Percentiles rank a stretch among this genome's conserved stretches.
phyloP scores from a whole-genome alignment of 2,888 invertebrate species.

The Tyria jacobaeae region DNA sequence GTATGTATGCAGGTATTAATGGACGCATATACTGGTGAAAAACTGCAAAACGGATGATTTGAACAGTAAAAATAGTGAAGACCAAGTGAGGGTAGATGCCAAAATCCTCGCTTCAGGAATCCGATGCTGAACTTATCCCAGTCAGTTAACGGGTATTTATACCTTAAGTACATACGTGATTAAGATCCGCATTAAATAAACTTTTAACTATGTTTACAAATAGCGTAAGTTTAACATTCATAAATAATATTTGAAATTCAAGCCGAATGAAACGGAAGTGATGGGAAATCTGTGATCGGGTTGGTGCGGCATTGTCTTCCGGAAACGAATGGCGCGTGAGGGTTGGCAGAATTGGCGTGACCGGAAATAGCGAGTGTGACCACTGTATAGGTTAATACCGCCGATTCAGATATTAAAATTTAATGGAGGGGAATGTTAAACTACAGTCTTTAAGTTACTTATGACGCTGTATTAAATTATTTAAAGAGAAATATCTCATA shows the following conservation, averaged over 20 bases:
- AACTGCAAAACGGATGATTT: too few relatives aligned
- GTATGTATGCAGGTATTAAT: too few relatives aligned
- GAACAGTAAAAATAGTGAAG: too few relatives aligned
- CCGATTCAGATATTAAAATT: conserved; percentile 14
- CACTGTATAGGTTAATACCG: conserved; percentile 44
- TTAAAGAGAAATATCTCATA: not conserved
- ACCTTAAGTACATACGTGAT: too few relatives aligned
- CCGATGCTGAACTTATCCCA: too few relatives aligned
- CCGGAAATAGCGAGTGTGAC: conserved; percentile 77
- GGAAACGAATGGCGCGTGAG: conserved; percentile 77
- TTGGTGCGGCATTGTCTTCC: conserved; percentile 79
- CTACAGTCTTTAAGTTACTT: not conserved
- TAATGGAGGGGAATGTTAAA: conserved; percentile 17
- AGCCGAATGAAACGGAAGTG: conserved; percentile 59
- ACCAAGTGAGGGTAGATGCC: too few relatives aligned
- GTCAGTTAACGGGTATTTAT: too few relatives aligned
- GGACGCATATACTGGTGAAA: too few relatives aligned
- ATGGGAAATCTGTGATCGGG: conserved; percentile 74
- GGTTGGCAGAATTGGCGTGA: conserved; percentile 61
- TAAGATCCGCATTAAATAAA: too few relatives aligned
- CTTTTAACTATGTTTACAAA: conserved; percentile 32
- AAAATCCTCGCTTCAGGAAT: too few relatives aligned
- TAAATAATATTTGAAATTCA: conserved; percentile 51
- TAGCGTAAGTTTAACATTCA: too few relatives aligned
- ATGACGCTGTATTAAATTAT: not conserved